Evolutionary conservation across 35 echinoderm and acorn worm species (phyloP).

Genomic region (Apostichopus parvimensis): DNA sequence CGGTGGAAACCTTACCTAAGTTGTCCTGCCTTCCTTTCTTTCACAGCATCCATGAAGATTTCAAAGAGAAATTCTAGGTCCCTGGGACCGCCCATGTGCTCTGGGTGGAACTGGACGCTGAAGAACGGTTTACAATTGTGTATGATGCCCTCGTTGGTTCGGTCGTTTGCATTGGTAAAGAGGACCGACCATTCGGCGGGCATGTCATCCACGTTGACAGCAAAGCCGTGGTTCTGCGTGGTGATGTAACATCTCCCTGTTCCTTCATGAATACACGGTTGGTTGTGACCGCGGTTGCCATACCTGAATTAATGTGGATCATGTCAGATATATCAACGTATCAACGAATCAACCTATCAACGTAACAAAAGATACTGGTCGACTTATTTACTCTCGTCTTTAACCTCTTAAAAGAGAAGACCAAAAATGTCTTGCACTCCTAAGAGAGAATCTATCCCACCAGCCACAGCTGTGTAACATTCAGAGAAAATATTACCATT

Average conservation of each 20-base stretch:
- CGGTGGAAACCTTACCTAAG: not conserved
- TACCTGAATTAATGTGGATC: slow-evolving; percentile 61
- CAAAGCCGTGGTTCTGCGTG: slow-evolving; percentile 98
- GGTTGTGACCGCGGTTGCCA: slow-evolving; percentile 97
- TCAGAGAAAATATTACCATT: no score
- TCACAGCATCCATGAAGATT: slow-evolving; percentile 86
- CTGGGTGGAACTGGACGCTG: slow-evolving; percentile 95
- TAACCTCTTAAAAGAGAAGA: no score
- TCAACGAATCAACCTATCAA: no score
- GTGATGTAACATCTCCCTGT: slow-evolving; percentile 98
- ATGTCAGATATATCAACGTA: not conserved
- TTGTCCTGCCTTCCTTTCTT: slow-evolving; percentile 60
- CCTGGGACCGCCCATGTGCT: slow-evolving; percentile 90
- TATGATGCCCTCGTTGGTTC: slow-evolving; percentile 92
- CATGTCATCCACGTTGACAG: slow-evolving; percentile 62
- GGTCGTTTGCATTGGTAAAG: slow-evolving; percentile 96
- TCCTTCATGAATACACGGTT: slow-evolving; percentile 87
- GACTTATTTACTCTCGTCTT: no score
- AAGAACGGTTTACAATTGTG: slow-evolving; percentile 89
- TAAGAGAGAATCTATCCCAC: no score
- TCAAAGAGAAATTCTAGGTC: slow-evolving; percentile 96
- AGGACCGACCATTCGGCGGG: slow-evolving; percentile 87
- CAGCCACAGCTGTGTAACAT: no score
- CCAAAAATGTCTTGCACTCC: no score
- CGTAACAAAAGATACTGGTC: no score